Conservation (phyloP, 2,113 vertebrate species). For the Otus sunia region DNA sequence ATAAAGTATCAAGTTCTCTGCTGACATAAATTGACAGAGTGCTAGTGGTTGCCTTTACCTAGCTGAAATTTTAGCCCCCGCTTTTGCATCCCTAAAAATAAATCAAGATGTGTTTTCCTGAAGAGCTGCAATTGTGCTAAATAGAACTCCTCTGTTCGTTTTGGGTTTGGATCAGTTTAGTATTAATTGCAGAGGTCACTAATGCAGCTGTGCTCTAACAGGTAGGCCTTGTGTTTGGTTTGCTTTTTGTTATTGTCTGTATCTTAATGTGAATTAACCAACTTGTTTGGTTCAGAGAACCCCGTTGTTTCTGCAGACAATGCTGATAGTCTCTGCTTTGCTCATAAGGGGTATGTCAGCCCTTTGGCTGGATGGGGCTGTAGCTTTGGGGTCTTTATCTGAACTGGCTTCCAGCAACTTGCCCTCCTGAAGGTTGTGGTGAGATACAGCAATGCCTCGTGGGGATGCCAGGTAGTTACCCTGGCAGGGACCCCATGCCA, state of each 20-base stretch:
- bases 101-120: not conserved
- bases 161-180: not conserved
- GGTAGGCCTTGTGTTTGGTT: not conserved
- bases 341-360: not conserved
- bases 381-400: not conserved
- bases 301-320: fast-evolving
- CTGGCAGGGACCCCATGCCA: not conserved
- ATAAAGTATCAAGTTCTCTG: not conserved
- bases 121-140: constrained; percentile 15
- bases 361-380: not conserved
- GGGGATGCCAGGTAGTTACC: not conserved
- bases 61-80: not conserved
- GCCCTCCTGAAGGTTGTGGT: too few species aligned
- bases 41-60: not conserved
- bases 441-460: fast-evolving
- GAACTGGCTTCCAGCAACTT: fast-evolving
- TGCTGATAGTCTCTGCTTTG: not conserved
- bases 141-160: not conserved
- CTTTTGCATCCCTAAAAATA: constrained; percentile 19
- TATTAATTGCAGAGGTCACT: not conserved
- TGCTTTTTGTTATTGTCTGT: not conserved
- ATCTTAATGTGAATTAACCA: not conserved
- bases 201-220: not conserved
- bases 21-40: not conserved
- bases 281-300: fast-evolving